phyloP scores from a whole-genome alignment of 2,797 vertebrate species.

The Oreochromis mossambicus region DNA sequence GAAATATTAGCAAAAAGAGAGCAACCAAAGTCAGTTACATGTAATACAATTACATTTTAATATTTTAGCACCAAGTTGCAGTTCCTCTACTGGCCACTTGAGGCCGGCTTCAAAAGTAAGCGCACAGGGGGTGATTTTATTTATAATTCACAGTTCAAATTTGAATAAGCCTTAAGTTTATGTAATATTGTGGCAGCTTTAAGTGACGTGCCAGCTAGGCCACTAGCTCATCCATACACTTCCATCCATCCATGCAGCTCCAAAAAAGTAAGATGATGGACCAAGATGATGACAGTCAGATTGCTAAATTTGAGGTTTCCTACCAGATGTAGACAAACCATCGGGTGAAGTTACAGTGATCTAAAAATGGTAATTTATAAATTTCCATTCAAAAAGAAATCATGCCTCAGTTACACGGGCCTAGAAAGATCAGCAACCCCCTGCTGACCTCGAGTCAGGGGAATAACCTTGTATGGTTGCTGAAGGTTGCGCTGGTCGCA shows the following conservation, averaged over 20 bases:
- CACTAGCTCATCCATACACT: neutral
- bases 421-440: neutral
- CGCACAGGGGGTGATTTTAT: neutral
- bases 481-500: neutral
- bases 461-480: neutral
- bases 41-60: neutral
- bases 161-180: neutral
- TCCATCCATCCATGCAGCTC: neutral
- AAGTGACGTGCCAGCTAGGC: neutral
- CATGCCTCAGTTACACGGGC: neutral
- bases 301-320: neutral
- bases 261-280: fast-evolving
- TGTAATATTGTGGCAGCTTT: neutral
- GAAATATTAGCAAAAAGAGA: neutral
- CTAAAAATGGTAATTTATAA: neutral
- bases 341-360: neutral
- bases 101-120: neutral
- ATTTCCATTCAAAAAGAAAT: neutral
- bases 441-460: neutral
- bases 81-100: neutral
- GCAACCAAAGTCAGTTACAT: neutral
- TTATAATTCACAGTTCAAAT: neutral
- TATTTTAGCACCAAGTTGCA: neutral
- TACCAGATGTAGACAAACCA: neutral
- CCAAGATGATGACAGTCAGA: neutral